These are phyloP conservation scores for Marisa cornuarietis DNA, from an alignment of 1,140 invertebrate species.

Conservation along the genomic window DNA sequence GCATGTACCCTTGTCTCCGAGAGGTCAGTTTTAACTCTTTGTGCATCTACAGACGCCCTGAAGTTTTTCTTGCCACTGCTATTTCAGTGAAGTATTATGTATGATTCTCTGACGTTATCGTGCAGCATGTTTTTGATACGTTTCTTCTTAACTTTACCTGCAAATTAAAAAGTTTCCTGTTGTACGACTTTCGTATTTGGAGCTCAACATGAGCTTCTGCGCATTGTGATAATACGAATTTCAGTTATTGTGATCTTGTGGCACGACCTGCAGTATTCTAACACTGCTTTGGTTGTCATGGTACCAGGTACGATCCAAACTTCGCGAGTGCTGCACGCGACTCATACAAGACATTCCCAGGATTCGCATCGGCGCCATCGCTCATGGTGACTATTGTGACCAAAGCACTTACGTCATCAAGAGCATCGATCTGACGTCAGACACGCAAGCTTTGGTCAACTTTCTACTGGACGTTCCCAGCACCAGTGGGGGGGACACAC, in stretches of 20 bases:
- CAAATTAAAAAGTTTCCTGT: no score
- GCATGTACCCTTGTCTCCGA: conserved; percentile 50
- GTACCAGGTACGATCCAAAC: conserved; percentile 50
- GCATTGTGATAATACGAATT: no score
- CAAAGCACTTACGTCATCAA: conserved; percentile 44
- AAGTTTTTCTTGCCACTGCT: not conserved
- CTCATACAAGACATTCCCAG: conserved; percentile 55
- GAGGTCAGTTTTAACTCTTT: conserved; percentile 29
- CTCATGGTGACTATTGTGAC: conserved; percentile 61
- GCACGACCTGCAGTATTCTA: not conserved
- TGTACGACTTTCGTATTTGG: no score
- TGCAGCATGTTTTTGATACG: no score
- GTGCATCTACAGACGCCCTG: no score
- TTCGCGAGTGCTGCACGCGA: conserved; percentile 48
- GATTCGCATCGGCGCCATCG: conserved; percentile 58
- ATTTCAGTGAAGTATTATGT: not conserved
- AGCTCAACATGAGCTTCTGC: no score
- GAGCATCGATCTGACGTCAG: conserved; percentile 49
- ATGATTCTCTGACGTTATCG: not conserved
- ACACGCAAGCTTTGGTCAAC: conserved; percentile 45
- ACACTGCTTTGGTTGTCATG: not conserved
- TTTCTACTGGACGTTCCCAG: conserved; percentile 46
- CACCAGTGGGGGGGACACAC: conserved; percentile 53
- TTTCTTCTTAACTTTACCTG: no score
- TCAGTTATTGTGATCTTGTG: not conserved